Evolutionary conservation across 2,888 invertebrate species (phyloP).

Genomic region (Drosophila mercatorum): DNA sequence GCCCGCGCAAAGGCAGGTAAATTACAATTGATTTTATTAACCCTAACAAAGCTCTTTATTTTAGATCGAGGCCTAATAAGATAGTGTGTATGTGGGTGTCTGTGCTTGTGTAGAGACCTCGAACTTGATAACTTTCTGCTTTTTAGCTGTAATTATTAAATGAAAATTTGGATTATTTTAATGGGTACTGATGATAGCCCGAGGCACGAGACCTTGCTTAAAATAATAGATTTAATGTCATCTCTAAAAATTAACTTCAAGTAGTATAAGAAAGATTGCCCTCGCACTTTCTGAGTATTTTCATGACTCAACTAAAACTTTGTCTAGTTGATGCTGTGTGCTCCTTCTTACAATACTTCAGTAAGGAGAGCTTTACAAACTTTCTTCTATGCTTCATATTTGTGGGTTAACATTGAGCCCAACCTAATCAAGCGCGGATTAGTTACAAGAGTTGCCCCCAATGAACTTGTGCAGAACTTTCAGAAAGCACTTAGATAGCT

Average conservation of each 20-base stretch:
- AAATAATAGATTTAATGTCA: slow-evolving; percentile 20
- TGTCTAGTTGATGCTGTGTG: slow-evolving; percentile 4
- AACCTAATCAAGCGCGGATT: slow-evolving; percentile 46
- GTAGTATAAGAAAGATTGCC: not conserved
- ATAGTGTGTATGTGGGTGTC: too few relatives aligned
- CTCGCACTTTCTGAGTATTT: not conserved
- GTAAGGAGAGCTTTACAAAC: slow-evolving; percentile 1
- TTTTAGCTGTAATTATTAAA: slow-evolving; percentile 45
- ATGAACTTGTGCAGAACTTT: slow-evolving; percentile 14
- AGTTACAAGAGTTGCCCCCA: slow-evolving; percentile 6
- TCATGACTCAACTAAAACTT: slow-evolving; percentile 24
- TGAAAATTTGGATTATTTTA: slow-evolving; percentile 29
- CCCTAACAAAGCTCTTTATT: slow-evolving; percentile 2
- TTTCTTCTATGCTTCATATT: slow-evolving; percentile 13
- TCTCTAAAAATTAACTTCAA: not conserved
- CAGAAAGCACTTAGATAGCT: slow-evolving; percentile 20
- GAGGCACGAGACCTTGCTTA: slow-evolving; percentile 24
- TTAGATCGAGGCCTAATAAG: not conserved
- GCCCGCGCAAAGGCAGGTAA: not conserved
- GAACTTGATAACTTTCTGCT: slow-evolving; percentile 37
- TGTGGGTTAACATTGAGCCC: slow-evolving; percentile 10
- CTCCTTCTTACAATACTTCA: slow-evolving; percentile 17
- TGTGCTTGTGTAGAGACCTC: slow-evolving; percentile 13
- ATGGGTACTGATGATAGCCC: slow-evolving; percentile 33
- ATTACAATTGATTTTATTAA: not conserved